A percentile compares a stretch with the other conserved stretches of the same genome.
phyloP scores from a whole-genome alignment of 1,140 invertebrate species.

The Ostrea edulis region DNA sequence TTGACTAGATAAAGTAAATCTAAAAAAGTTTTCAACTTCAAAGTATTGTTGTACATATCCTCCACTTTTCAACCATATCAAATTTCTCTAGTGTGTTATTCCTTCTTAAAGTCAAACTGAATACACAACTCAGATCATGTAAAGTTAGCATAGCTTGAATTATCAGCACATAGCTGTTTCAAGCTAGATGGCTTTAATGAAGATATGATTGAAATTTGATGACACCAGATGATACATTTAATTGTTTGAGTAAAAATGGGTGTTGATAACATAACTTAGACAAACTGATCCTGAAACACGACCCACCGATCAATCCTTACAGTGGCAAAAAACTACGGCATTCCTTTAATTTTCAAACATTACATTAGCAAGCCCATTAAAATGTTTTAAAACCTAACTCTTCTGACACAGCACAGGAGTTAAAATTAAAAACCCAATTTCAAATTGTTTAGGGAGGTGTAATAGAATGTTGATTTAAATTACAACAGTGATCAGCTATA shows the following conservation, averaged over 20 bases:
- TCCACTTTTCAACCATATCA: too few relatives aligned
- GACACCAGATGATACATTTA: background rate
- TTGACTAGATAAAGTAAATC: too few relatives aligned
- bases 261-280: slow-evolving; percentile 30
- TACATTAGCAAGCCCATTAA: background rate
- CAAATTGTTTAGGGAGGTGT: background rate
- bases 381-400: slow-evolving; percentile 1
- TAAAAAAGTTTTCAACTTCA: too few relatives aligned
- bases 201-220: slow-evolving; percentile 36
- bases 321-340: background rate
- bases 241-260: background rate
- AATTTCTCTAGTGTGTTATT: too few relatives aligned
- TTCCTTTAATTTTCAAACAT: background rate
- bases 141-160: slow-evolving; percentile 27
- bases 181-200: background rate
- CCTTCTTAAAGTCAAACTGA: background rate
- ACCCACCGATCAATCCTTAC: slow-evolving; percentile 2
- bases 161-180: background rate
- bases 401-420: background rate
- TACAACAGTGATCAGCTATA: background rate
- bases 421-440: background rate
- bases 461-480: slow-evolving; percentile 31
- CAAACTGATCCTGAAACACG: slow-evolving; percentile 12
- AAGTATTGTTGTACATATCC: too few relatives aligned
- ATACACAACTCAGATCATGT: slow-evolving; percentile 29